Evolutionary conservation across 2,888 invertebrate genomes (phyloP).

Genomic region (Seira sanloemensis): DNA sequence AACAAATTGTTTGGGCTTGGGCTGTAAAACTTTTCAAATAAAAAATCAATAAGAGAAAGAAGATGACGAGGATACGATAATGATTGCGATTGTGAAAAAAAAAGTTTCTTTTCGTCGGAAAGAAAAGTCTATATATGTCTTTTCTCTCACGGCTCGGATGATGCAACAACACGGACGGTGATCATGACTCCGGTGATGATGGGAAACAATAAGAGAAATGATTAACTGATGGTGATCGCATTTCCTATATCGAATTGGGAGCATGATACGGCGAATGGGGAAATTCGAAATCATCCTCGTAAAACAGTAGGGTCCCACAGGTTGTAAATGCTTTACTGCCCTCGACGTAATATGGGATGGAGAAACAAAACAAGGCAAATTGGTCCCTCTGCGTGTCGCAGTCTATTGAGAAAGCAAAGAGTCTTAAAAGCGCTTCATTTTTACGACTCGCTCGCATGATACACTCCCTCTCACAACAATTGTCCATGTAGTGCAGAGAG

Average conservation of each 20-base stretch:
- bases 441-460: slow-evolving; percentile 36
- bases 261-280: not conserved
- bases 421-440: slow-evolving; percentile 22
- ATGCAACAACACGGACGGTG: not conserved
- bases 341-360: not conserved
- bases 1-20: not conserved
- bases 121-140: not conserved
- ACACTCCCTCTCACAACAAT: no score
- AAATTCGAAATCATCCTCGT: slow-evolving; percentile 17
- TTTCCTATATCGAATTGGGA: no score
- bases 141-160: not conserved
- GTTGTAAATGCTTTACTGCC: slow-evolving; percentile 38
- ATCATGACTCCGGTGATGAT: not conserved
- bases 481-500: not conserved
- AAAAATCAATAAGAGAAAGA: slow-evolving; percentile 13
- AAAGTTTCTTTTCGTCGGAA: not conserved
- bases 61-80: not conserved
- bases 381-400: slow-evolving; percentile 20
- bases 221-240: not conserved
- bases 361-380: slow-evolving; percentile 23
- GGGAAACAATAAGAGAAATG: slow-evolving; percentile 9
- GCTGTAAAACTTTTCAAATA: slow-evolving; percentile 14
- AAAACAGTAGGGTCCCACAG: slow-evolving; percentile 35
- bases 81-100: not conserved
- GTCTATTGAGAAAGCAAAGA: slow-evolving; percentile 3